Evolutionary conservation across 1,140 invertebrate genomes (phyloP), one percentile per base, ranked within the genome.

Genomic region (Amphibalanus amphitrite): DNA sequence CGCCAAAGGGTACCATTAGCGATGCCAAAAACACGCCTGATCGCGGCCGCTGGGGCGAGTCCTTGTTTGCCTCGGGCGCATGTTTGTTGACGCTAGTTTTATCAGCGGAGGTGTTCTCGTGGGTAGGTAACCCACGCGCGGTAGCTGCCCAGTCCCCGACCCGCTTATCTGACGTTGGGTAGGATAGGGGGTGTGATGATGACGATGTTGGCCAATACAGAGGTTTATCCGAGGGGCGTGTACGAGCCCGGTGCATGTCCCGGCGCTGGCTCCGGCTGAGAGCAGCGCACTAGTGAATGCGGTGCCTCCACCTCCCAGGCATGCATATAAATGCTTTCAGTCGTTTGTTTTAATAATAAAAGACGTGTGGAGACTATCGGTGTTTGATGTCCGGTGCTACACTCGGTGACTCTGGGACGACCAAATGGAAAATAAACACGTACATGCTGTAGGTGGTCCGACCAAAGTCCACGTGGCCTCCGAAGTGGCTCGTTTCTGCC

Each of bases 301-400:
- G 10, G 47, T 59, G 47, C 47, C 47, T 59, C 23, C 47, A 59
- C 47, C 23, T 59, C 47, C 47, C 47, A 59, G 47, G 47, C 47
- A 59, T 59, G 47, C 47, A 59, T 23, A 23, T 59, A 59, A 59
- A 59, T 59, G 47, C 47, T 59, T 59, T 59, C 47, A 59, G 47
- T 59, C 47, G 47, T 59, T 59, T 59, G 47, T 59, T 59, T 59
- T 59, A 59, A 59, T 59, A 59, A 59, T 20, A 59, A 59, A 59
- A 59, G 47, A 59, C 47, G 20, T 59, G 33, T 38, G 33, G 33
- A 38, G 33, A 38, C 4, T 38, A n/a, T 15, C 33, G 4, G 33
- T 38, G 33, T 38, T 38, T 38, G 33, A 38, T 6, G 15, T n/a
- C n/a, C n/a, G n/a, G n/a, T n/a, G n/a, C n/a, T n/a, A n/a, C n/a